Percentiles rank a stretch among this genome's conserved stretches.
These are phyloP conservation scores for Apteryx mantelli DNA, from an alignment of 2,113 vertebrate species.

Conservation along the genomic window DNA sequence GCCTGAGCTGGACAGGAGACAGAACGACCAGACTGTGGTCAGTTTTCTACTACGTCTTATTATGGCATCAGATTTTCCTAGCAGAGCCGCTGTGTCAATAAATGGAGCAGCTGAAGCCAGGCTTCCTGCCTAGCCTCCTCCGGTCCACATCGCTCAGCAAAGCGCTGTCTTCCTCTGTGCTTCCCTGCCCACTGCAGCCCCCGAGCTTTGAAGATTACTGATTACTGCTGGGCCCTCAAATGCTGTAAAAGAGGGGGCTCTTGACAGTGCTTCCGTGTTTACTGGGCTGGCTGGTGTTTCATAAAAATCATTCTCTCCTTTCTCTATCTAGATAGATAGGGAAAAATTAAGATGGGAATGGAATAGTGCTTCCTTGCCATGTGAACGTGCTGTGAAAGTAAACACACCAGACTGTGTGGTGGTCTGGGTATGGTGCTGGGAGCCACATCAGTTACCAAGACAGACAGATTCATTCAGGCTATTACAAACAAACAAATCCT, in stretches of 20 bases:
- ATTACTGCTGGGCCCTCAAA: not conserved
- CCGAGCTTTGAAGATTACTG: not conserved
- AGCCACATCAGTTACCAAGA: not conserved
- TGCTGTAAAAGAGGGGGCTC: not conserved
- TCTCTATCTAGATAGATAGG: fast-evolving
- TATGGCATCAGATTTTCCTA: not conserved
- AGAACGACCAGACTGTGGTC: not conserved
- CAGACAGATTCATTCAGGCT: not conserved
- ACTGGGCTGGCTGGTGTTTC: not conserved
- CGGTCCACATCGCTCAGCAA: not conserved
- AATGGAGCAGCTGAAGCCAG: not conserved
- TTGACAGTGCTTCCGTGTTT: not conserved
- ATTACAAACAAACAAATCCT: not conserved
- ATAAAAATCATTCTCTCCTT: not conserved
- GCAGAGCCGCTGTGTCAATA: not conserved
- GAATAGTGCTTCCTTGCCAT: not conserved
- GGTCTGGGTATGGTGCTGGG: no score
- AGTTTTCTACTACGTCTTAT: not conserved
- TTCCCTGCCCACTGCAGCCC: not conserved
- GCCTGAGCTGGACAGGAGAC: not conserved
- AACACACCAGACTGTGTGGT: not conserved
- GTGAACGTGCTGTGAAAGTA: not conserved
- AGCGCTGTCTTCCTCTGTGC: not conserved
- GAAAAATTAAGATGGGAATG: not conserved
- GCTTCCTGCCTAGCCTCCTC: not conserved